Evolutionary conservation across 2,797 vertebrate species (phyloP).

Genomic region (Ctenopoma kingsleyae): DNA sequence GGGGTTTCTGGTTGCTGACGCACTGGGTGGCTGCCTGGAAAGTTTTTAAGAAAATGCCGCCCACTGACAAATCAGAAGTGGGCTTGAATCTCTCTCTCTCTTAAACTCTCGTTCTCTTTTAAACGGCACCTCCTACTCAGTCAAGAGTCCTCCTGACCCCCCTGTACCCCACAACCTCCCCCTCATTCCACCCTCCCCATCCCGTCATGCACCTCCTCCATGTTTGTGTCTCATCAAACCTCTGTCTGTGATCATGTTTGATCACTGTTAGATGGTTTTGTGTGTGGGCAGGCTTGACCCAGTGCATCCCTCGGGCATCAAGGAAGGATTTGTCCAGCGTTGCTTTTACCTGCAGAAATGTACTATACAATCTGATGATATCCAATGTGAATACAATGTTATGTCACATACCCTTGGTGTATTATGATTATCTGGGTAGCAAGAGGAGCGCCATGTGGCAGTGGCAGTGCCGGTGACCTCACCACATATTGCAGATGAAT

Average conservation of each 20-base stretch:
- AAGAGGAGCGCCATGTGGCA: slow-evolving; percentile 10
- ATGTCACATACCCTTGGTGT: neutral
- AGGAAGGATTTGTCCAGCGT: slow-evolving; percentile 36
- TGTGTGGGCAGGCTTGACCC: slow-evolving; percentile 64
- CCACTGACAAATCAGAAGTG: slow-evolving; percentile 71
- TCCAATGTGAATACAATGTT: neutral
- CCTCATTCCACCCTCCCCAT: slow-evolving; percentile 24
- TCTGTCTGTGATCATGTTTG: slow-evolving; percentile 68
- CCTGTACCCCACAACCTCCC: neutral
- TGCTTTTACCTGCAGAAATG: slow-evolving; percentile 27
- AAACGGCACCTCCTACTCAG: slow-evolving; percentile 74
- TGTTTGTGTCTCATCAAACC: slow-evolving; percentile 76
- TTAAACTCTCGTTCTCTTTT: slow-evolving; percentile 57
- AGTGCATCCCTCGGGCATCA: slow-evolving; percentile 47
- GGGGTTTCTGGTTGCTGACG: slow-evolving; percentile 62
- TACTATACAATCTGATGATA: neutral
- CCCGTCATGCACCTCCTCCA: slow-evolving; percentile 70
- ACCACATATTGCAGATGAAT: slow-evolving; percentile 35
- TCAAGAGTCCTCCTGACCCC: slow-evolving; percentile 63
- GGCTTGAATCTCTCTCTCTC: slow-evolving; percentile 55
- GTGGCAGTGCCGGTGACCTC: neutral
- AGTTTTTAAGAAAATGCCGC: slow-evolving; percentile 73
- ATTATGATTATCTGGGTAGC: neutral
- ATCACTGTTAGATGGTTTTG: slow-evolving; percentile 51
- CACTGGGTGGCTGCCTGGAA: slow-evolving; percentile 64